Conservation (phyloP, 2,797 vertebrate species). For the Erethizon dorsatum region DNA sequence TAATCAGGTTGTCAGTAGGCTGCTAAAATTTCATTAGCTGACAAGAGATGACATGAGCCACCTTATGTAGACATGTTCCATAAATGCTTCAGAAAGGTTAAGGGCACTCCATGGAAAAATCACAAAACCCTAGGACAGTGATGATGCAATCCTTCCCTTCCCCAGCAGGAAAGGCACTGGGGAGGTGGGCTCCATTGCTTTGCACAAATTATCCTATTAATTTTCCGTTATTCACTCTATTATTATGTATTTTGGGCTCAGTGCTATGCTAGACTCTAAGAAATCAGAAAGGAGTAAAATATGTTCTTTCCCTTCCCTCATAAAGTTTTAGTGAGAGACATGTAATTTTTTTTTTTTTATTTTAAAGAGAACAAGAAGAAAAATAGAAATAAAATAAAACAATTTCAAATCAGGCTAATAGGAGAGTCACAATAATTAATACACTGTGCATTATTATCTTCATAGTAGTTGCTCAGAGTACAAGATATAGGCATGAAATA, state of each 20-base stretch:
- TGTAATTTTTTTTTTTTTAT: neutral
- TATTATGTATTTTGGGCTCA: neutral
- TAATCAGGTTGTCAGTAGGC: neutral
- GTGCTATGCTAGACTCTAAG: neutral
- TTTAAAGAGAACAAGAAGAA: neutral
- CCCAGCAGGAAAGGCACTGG: neutral
- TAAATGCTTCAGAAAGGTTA: neutral
- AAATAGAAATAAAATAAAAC: neutral
- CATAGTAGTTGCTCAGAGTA: neutral
- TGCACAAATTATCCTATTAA: neutral
- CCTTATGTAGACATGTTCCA: neutral
- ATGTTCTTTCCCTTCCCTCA: neutral
- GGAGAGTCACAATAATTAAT: neutral
- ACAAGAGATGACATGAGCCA: neutral
- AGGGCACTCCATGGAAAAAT: neutral
- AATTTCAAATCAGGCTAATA: neutral
- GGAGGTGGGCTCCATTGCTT: neutral
- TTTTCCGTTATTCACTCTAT: neutral
- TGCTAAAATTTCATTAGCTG: neutral
- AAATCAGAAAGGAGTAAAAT: slow-evolving; percentile 29
- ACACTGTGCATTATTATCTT: neutral
- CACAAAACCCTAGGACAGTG: neutral
- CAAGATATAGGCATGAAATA: neutral
- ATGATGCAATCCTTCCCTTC: neutral
- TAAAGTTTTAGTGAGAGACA: neutral